Evolutionary conservation across 2,888 invertebrate genomes (phyloP), one percentile per base, ranked within the genome.

Genomic region (Chaitophorus viminalis): DNA sequence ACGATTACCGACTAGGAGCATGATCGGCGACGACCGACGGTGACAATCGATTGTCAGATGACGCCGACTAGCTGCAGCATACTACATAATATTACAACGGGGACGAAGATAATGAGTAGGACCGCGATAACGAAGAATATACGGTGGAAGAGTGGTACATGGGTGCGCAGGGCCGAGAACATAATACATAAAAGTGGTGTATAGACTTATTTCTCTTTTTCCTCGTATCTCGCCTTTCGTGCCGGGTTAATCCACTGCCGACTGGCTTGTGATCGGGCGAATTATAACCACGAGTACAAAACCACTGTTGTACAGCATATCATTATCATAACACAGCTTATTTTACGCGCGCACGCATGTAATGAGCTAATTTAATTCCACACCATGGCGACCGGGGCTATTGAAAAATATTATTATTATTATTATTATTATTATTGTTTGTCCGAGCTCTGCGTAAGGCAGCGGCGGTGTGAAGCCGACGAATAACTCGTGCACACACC

Each of bases 321-420:
- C n/a, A n/a, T n/a, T n/a, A n/a, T n/a, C n/a, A n/a, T n/a, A n/a
- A n/a, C n/a, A n/a, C 4, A 18, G 60, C 60, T 2, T 6, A 5
- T 60, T 60, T 60, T 3, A 60, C 31, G 68, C 25, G 68, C 25
- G 68, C 25, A 8, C 68, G 68, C n/a, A 29, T n/a, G 31, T 72
- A 60, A 60, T 75, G 36, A 83, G 39, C 60, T 75, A 21, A 75
- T 75, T 83, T 60, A 60, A 75, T 83, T 83, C 83, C 18, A 75
- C 29, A 4, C 36, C 83, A 74, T 75, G 29, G 8, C 21, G n/a
- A n/a, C n/a, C n/a, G n/a, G n/a, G n/a, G 33, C n/a, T 54, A 83
- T 36, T 82, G 5, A n/a, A 74, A 74, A 81, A 81, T 33, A 81
- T 29, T 31, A 54, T n/a, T n/a, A n/a, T n/a, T n/a, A n/a, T n/a